A percentile compares a stretch with the other conserved stretches of the same genome.
Evolutionary conservation across 2,113 vertebrate species (phyloP).

Genomic region (Ptilonorhynchus violaceus): DNA sequence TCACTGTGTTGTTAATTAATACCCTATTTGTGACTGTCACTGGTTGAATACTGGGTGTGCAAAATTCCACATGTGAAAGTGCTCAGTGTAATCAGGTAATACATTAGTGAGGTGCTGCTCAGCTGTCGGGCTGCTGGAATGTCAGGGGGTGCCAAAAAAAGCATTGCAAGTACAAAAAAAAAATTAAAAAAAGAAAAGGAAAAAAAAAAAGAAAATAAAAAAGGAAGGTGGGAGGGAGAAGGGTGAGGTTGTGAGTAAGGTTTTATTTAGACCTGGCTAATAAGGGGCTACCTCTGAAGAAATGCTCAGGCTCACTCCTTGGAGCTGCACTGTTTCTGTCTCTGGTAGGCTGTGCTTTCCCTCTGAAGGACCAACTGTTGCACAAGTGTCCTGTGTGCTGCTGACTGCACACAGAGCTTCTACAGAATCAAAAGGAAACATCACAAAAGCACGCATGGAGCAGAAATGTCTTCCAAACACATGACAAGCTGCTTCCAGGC

Average conservation of each 20-base stretch:
- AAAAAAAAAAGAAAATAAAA: neutral
- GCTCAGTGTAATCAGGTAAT: conserved; percentile 47
- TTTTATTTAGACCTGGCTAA: neutral
- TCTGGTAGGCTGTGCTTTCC: neutral
- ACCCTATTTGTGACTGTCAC: conserved; percentile 32
- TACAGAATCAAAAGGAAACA: neutral
- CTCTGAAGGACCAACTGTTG: neutral
- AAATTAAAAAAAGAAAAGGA: neutral
- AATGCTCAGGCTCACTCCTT: neutral
- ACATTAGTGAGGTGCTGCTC: conserved; percentile 36
- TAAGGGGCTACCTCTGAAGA: neutral
- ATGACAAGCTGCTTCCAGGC: neutral
- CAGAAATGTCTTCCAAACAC: neutral
- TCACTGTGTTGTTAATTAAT: conserved; percentile 45
- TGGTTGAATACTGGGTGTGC: neutral
- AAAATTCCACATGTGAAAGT: conserved; percentile 27
- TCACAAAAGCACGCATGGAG: neutral
- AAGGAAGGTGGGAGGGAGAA: neutral
- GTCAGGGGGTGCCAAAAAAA: conserved; percentile 3
- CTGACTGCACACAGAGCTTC: neutral
- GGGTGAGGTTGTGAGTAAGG: neutral
- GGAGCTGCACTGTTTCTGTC: neutral
- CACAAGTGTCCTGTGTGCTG: neutral
- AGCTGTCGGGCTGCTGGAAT: conserved; percentile 1
- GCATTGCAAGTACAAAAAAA: neutral